Percentiles rank a stretch among this genome's conserved stretches.
phyloP scores from a whole-genome alignment of 2,888 invertebrate genomes.

The Nymphalis polychloros region DNA sequence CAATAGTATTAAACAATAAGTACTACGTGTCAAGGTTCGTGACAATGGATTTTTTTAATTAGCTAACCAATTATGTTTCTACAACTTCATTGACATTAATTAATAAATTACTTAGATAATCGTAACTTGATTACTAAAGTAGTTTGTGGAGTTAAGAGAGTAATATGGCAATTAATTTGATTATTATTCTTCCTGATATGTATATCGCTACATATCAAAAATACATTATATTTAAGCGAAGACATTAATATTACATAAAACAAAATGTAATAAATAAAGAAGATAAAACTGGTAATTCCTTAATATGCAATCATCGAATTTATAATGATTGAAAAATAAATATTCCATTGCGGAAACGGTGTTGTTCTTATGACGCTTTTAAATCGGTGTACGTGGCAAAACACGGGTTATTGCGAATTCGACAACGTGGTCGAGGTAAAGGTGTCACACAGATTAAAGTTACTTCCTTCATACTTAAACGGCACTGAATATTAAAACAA shows the following conservation, averaged over 20 bases:
- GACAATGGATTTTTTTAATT: conserved; percentile 18
- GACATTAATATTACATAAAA: too few relatives aligned
- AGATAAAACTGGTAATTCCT: too few relatives aligned
- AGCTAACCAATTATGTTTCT: conserved; percentile 13
- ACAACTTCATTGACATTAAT: conserved; percentile 5
- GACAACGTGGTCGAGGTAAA: conserved; percentile 89
- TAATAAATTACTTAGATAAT: conserved; percentile 17
- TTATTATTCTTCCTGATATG: too few relatives aligned
- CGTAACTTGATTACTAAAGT: conserved; percentile 5
- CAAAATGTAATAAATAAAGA: too few relatives aligned
- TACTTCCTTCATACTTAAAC: conserved; percentile 61
- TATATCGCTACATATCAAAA: too few relatives aligned
- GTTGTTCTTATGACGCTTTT: too few relatives aligned
- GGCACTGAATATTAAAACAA: conserved; percentile 57
- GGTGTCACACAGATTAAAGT: conserved; percentile 77
- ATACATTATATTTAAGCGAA: too few relatives aligned
- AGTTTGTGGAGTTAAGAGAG: not conserved
- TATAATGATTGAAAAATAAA: too few relatives aligned
- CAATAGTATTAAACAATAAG: not conserved
- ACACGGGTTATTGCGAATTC: conserved; percentile 92
- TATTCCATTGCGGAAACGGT: too few relatives aligned
- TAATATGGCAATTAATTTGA: not conserved
- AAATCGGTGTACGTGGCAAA: too few relatives aligned
- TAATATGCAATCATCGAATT: too few relatives aligned
- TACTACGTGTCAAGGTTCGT: conserved; percentile 5